phyloP scores from a whole-genome alignment of 2,113 vertebrate species.

The Nicator chloris region DNA sequence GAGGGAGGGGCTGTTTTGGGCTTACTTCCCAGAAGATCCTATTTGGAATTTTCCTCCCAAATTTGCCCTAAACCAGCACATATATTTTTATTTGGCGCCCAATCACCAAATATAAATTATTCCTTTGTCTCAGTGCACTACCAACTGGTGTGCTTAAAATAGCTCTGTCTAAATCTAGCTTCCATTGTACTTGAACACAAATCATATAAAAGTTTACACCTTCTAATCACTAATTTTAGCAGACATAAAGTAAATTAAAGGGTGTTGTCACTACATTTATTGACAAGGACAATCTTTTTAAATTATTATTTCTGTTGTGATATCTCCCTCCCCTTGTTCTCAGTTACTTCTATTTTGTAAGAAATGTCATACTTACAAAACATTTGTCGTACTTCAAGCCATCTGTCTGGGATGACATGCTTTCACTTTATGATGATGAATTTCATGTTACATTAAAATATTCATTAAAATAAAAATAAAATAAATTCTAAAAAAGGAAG shows the following conservation, averaged over 20 bases:
- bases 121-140: not conserved
- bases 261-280: not conserved
- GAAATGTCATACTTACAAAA: not conserved
- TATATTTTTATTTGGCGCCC: too few species aligned
- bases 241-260: not conserved
- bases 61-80: too few species aligned
- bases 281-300: not conserved
- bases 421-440: not conserved
- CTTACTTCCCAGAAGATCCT: too few species aligned
- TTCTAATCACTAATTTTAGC: not conserved
- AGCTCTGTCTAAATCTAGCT: not conserved
- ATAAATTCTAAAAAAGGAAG: not conserved
- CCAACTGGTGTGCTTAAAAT: not conserved
- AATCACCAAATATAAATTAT: too few species aligned
- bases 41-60: too few species aligned
- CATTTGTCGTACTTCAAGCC: not conserved
- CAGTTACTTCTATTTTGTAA: not conserved
- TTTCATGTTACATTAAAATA: not conserved
- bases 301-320: not conserved
- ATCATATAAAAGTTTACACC: not conserved
- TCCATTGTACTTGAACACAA: not conserved
- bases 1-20: too few species aligned
- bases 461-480: not conserved
- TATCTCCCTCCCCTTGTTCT: not conserved
- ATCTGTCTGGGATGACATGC: not conserved